These are phyloP conservation scores for Telmatherina bonti DNA, from an alignment of 2,797 vertebrate genomes.

Conservation along the genomic window DNA sequence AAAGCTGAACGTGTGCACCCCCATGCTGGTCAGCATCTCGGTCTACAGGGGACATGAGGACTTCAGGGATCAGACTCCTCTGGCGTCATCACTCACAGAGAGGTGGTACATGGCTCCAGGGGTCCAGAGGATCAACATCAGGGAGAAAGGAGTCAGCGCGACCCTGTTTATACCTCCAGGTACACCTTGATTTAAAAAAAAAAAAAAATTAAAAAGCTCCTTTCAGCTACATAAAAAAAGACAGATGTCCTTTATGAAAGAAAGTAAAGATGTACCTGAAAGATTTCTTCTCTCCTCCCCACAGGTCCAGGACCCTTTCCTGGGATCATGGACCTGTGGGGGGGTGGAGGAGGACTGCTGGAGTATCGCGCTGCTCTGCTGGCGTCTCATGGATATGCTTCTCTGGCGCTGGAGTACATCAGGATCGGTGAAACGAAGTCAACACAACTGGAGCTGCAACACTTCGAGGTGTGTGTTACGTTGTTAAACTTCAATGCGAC, in stretches of 20 bases:
- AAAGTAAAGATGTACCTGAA: background rate
- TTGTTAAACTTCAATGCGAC: background rate
- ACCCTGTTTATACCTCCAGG: slow-evolving; percentile 77
- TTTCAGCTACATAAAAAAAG: background rate
- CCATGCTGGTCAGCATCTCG: slow-evolving; percentile 65
- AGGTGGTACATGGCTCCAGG: slow-evolving; percentile 79
- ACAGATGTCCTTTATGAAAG: background rate
- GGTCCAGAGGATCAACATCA: slow-evolving; percentile 59
- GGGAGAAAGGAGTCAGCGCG: slow-evolving; percentile 54
- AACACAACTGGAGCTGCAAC: accelerated
- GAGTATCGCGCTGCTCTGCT: slow-evolving; percentile 75
- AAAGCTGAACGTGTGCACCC: slow-evolving; percentile 64
- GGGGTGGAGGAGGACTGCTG: slow-evolving; percentile 68
- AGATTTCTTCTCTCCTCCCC: background rate
- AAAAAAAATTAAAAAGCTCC: too few species aligned
- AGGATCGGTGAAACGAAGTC: accelerated
- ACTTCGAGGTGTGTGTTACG: slow-evolving; percentile 64
- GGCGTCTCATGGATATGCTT: slow-evolving; percentile 68
- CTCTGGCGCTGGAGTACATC: slow-evolving; percentile 68
- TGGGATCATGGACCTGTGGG: slow-evolving; percentile 76
- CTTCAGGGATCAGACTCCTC: slow-evolving; percentile 55
- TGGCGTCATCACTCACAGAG: slow-evolving; percentile 64
- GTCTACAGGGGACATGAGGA: slow-evolving; percentile 63
- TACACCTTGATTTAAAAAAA: slow-evolving; percentile 21
- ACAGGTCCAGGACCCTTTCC: slow-evolving; percentile 78